Conservation (phyloP, 2,113 vertebrate genomes). For the Setophaga petechia region DNA sequence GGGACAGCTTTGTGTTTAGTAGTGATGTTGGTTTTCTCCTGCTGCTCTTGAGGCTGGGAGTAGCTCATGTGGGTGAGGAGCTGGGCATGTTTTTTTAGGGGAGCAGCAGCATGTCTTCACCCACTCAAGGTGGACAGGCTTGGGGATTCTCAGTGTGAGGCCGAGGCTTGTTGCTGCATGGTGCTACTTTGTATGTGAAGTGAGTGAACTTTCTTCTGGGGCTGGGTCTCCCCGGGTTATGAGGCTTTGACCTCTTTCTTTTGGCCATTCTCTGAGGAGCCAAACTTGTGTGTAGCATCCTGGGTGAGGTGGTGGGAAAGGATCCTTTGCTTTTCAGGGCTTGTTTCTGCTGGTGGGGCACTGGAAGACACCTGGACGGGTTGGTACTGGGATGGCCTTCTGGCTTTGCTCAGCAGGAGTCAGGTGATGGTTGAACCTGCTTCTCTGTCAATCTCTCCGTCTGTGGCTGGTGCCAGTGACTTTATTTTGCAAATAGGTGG, state of each 20-base stretch:
- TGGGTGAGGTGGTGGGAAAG: fast-evolving
- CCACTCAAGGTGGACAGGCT: neutral
- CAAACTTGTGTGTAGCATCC: fast-evolving
- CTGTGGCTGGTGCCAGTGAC: neutral
- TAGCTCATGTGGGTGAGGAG: neutral
- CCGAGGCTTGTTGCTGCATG: neutral
- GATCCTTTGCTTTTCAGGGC: neutral
- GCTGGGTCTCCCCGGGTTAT: neutral
- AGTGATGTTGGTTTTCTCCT: neutral
- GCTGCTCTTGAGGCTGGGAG: neutral
- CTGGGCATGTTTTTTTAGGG: neutral
- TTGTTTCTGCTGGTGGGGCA: neutral
- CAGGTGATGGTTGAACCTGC: neutral
- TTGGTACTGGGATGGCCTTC: neutral
- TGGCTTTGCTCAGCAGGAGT: neutral
- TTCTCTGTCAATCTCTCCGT: neutral
- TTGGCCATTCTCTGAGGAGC: neutral
- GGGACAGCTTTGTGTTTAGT: neutral
- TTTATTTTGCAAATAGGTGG: neutral
- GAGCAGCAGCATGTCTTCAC: neutral
- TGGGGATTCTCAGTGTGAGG: neutral
- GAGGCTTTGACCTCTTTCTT: neutral
- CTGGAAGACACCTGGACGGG: neutral
- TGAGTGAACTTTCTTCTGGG: neutral
- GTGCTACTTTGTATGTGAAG: neutral